Evolutionary conservation across 2,888 invertebrate genomes (phyloP).

Genomic region (Chelonus formosanus): DNA sequence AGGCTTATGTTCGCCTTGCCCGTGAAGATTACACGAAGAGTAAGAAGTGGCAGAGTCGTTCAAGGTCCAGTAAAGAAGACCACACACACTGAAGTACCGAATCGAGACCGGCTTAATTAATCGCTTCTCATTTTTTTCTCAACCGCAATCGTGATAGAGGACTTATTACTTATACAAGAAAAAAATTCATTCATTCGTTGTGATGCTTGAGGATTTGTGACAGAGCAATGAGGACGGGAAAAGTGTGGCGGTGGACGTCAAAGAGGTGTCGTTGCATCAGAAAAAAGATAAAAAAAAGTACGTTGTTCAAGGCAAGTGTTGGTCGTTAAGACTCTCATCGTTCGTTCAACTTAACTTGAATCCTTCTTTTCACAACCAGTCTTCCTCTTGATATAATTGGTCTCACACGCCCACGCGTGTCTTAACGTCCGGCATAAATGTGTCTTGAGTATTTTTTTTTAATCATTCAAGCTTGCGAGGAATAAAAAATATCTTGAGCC

Average conservation of each 20-base stretch:
- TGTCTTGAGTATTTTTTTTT: conserved; percentile 11
- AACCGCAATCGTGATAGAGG: conserved; percentile 5
- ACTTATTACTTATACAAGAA: conserved; percentile 5
- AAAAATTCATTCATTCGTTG: conserved; percentile 8
- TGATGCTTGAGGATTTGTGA: conserved; percentile 1
- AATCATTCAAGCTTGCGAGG: conserved; percentile 8
- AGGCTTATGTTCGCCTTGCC: conserved; percentile 28
- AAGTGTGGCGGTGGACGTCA: conserved; percentile 7
- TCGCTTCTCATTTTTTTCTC: conserved; percentile 47
- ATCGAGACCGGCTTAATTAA: conserved; percentile 46
- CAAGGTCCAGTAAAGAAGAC: conserved; percentile 30
- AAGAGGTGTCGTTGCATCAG: neutral
- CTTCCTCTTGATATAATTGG: conserved; percentile 30
- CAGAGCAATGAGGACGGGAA: neutral
- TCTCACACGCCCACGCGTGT: conserved; percentile 30
- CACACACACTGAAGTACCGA: conserved; percentile 43
- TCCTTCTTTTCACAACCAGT: conserved; percentile 26
- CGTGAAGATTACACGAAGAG: conserved; percentile 16
- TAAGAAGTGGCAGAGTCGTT: neutral
- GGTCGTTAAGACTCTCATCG: conserved; percentile 22
- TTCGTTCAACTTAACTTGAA: conserved; percentile 27
- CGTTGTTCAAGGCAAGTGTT: neutral
- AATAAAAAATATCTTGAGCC: no score
- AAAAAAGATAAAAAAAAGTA: neutral
- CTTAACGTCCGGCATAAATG: conserved; percentile 15